phyloP scores from a whole-genome alignment of 2,113 vertebrate species.

The Dasyurus viverrinus region DNA sequence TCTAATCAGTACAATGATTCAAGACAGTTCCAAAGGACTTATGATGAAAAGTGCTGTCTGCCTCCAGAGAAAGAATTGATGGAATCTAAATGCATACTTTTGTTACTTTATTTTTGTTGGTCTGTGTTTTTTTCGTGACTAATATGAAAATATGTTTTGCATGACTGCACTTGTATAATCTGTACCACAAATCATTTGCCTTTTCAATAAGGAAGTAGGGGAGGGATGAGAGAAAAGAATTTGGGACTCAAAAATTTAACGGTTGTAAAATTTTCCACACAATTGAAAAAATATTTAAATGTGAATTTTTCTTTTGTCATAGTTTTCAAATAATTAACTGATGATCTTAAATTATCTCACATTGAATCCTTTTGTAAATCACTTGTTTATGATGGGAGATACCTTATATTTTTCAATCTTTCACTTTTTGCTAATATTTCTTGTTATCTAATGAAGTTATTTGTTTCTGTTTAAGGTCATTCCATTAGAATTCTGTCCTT shows the following conservation, averaged over 20 bases:
- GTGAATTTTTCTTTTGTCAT: too few relatives aligned
- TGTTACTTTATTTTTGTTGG: background rate
- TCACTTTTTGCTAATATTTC: too few relatives aligned
- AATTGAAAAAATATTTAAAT: too few relatives aligned
- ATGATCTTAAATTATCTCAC: too few relatives aligned
- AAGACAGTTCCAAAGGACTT: background rate
- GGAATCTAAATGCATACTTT: background rate
- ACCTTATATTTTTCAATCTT: too few relatives aligned
- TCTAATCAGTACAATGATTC: background rate
- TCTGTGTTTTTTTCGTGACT: background rate
- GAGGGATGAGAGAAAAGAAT: background rate
- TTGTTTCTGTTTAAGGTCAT: too few relatives aligned
- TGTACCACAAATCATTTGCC: background rate
- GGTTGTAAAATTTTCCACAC: too few relatives aligned
- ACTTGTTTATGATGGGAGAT: too few relatives aligned
- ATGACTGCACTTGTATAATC: background rate
- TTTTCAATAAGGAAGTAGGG: background rate
- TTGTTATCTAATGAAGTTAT: too few relatives aligned
- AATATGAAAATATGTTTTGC: background rate
- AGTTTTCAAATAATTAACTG: too few relatives aligned
- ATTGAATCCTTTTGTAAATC: too few relatives aligned
- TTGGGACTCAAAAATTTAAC: background rate
- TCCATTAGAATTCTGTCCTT: background rate
- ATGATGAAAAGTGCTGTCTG: background rate
- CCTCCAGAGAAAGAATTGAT: background rate